Base-by-base conservation (phyloP, 2,113 vertebrate species). In the Spea bombifrons region DNA sequence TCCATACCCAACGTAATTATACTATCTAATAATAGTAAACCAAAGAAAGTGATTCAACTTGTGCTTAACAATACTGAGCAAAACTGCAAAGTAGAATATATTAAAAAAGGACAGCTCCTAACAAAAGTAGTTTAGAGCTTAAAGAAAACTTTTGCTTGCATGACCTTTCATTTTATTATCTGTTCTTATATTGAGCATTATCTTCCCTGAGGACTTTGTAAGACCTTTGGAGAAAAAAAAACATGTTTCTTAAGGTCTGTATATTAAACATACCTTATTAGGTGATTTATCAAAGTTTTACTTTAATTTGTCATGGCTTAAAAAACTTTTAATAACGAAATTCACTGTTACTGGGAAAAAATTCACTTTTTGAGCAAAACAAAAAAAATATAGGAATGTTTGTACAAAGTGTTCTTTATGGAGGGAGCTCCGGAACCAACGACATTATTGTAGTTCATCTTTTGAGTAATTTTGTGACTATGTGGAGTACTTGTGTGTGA, bases 141-240 rank as follows among this genome's bases (percentile, higher is more conserved):
- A 17, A 50, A 50, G 4, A 30, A 70, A 50, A 44, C 48, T 73
- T 73, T 66, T 73, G 50, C 68, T 80, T 67, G 7, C 16, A 49
- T 80, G 71, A 80, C 78, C 78, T 80, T 80, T 80, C 15, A 66
- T 52, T 74, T 73, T 61, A 68, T 80, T 80, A 74, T 80, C 78
- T 74, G 16, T 74, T 80, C 63, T 43, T 73, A 15, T 67, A 46
- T 67, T 55, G 69, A 71, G 53, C 49, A 71, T 53, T 53, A 43
- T 50, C 53, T 59, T 79, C 64, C 53, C 71, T 16, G 16, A 61
- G 48, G 78, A 73, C 66, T 67, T 64, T 67, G 53, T 6, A 73
- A 73, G 71, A 80, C 71, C 63, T 80, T 80, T 80, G n/a, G 47
- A 67, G 59, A 76, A 12, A 67, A 73, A 67, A 73, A 3, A 53